Conservation (phyloP, 2,888 invertebrate species). For the Drosophila suboccidentalis region DNA sequence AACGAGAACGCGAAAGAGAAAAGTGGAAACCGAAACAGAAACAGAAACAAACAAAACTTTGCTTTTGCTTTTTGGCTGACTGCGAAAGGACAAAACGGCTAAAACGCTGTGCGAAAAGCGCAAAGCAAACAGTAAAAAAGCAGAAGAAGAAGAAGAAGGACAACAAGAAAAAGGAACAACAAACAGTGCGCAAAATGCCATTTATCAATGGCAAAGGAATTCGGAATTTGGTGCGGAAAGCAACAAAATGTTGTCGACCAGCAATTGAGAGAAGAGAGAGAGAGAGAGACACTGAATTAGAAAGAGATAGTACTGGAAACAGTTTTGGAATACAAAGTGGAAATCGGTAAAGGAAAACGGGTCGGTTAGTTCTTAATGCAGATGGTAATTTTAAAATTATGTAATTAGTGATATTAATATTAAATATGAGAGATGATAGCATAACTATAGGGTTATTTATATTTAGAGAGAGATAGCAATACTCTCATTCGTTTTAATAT, state of each 20-base stretch:
- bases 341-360: conserved; percentile 20
- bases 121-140: conserved; percentile 49
- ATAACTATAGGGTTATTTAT: not conserved
- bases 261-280: conserved; percentile 7
- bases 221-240: conserved; percentile 64
- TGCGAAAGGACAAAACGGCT: conserved; percentile 71
- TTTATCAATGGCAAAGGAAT: conserved; percentile 78
- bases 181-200: conserved; percentile 68
- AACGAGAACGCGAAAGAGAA: conserved; percentile 25
- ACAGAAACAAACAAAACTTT: conserved; percentile 66
- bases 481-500: not conserved
- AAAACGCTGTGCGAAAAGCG: conserved; percentile 60
- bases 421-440: not conserved
- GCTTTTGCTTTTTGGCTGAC: conserved; percentile 50
- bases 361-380: conserved; percentile 11
- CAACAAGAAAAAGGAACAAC: conserved; percentile 48
- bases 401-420: conserved; percentile 3
- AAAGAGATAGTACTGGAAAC: not conserved
- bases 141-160: conserved; percentile 18
- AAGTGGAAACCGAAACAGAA: conserved; percentile 44
- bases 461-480: conserved; percentile 17
- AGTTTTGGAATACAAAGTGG: conserved; percentile 19
- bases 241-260: conserved; percentile 48
- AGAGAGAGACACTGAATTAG: not conserved
- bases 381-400: not conserved